phyloP scores from a whole-genome alignment of 2,797 vertebrate species.

The Phoeniculus purpureus region DNA sequence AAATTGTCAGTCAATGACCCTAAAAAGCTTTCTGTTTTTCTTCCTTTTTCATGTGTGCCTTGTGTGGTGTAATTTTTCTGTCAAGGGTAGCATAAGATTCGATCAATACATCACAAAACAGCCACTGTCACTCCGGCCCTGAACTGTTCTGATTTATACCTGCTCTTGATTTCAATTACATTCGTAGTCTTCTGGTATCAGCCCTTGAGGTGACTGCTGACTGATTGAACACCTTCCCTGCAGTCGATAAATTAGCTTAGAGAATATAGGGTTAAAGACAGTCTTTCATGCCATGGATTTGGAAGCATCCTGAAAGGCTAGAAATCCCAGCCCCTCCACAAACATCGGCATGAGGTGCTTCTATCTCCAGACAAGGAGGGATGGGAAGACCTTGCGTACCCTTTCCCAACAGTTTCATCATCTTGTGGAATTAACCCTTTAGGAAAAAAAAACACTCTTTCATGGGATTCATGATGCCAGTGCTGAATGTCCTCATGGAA shows the following conservation, averaged over 20 bases:
- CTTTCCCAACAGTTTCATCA: background rate
- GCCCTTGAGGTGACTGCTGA: background rate
- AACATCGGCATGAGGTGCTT: background rate
- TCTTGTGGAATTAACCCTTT: background rate
- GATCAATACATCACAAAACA: background rate
- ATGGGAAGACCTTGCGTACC: accelerated
- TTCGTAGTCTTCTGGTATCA: background rate
- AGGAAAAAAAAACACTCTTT: background rate
- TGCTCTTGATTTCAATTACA: background rate
- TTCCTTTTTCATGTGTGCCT: constrained; percentile 14
- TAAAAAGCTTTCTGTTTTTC: background rate
- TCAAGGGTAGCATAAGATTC: background rate
- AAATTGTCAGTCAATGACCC: background rate
- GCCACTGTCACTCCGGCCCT: background rate
- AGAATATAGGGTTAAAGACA: background rate
- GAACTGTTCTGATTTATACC: constrained; percentile 27
- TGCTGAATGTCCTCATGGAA: background rate
- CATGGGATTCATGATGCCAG: background rate
- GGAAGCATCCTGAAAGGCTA: background rate
- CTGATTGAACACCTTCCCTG: background rate
- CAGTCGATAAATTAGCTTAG: background rate
- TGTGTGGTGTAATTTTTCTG: background rate
- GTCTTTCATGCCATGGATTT: background rate
- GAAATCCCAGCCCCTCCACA: background rate
- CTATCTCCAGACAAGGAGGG: accelerated